Conservation (phyloP, 2,888 invertebrate genomes). For the Coenonympha glycerion region DNA sequence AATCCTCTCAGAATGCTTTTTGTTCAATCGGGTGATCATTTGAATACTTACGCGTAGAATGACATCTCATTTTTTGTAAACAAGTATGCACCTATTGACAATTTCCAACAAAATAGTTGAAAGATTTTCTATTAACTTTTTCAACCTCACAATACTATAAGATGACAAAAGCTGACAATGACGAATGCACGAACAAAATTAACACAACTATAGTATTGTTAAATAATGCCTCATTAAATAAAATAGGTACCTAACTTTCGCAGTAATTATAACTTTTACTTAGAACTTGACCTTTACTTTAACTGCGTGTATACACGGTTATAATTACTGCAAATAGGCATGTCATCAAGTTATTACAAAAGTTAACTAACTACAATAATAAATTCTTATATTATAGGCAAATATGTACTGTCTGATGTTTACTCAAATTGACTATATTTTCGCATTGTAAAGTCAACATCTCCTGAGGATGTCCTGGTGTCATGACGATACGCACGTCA, state of each 20-base stretch:
- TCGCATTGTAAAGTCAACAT: too few species aligned
- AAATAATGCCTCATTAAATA: too few species aligned
- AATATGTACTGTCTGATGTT: too few species aligned
- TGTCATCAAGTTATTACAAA: too few species aligned
- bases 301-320: background rate
- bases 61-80: background rate
- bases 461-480: too few species aligned
- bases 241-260: too few species aligned
- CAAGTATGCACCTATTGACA: background rate
- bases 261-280: background rate
- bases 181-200: too few species aligned
- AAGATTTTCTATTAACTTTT: conserved; percentile 1
- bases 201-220: too few species aligned
- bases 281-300: conserved; percentile 7
- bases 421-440: too few species aligned
- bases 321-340: background rate
- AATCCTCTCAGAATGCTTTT: background rate
- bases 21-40: background rate
- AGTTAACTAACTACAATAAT: too few species aligned
- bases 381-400: too few species aligned
- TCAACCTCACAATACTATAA: background rate
- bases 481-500: too few species aligned
- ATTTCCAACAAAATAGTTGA: background rate
- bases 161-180: background rate
- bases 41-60: conserved; percentile 1